Base-by-base conservation (phyloP, 2,113 vertebrate genomes). In the Oreotrochilus melanogaster region DNA sequence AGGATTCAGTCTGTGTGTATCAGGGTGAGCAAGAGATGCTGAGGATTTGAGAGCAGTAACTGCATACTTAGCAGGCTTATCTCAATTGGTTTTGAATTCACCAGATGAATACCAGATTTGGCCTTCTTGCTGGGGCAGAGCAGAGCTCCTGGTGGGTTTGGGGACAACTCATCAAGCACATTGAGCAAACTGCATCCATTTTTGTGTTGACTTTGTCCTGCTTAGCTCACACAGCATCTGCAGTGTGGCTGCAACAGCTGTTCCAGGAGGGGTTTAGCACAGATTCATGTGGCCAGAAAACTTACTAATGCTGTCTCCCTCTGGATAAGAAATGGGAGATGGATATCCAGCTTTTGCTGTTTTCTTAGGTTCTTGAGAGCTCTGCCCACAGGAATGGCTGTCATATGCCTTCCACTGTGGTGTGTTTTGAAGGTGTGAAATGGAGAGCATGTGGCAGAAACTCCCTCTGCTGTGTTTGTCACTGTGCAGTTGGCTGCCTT, bases 351-450 rank as follows among this genome's bases (percentile, higher is more conserved):
- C 47, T 71, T 88, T 67, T 2, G 2, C 23, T 90, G 33, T 86
- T 92, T 92, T 35, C 79, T 62, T 64, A 56, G 62, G 60, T 43
- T 90, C 78, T 39, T 65, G 35, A 21, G 73, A 87, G 87, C 87
- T 89, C 87, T 91, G 74, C 96, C 92, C 71, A 76, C 71, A 70
- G 88, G 24, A 64, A 25, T 2, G 60, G 87, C 92, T 95, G 89
- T 88, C 48, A 11, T 86, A 62, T 60, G 85, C 67, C 82, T 96
- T 80, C 81, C 48, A 12, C 70, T 83, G 58, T 51, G 73, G 51
- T 64, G 14, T 90, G 25, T 94, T 92, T 89, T 39, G 85, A 53
- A 90, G 93, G 88, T 92, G 85, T 58, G 85, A 90, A 83, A 43
- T 17, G 51, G 62, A 67, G 60, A 92, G 60, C 12, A 5, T 74